A percentile compares a stretch with the other conserved stretches of the same genome.
Evolutionary conservation across 2,113 vertebrate genomes (phyloP).

Genomic region (Alces alces): DNA sequence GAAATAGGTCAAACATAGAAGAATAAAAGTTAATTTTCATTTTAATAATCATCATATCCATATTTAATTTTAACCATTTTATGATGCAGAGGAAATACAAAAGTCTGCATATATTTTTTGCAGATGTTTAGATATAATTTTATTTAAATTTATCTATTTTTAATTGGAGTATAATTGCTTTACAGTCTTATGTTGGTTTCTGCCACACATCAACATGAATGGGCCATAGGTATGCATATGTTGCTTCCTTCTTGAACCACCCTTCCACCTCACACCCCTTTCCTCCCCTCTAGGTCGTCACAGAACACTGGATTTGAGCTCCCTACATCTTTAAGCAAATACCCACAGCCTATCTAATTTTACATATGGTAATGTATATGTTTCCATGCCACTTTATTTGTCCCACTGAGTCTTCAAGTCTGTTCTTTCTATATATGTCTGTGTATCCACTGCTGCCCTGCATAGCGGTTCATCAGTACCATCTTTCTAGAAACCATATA

Average conservation of each 20-base stretch:
- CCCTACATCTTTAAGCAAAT: neutral
- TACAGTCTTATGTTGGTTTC: neutral
- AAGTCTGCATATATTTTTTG: neutral
- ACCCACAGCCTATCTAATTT: neutral
- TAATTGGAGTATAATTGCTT: neutral
- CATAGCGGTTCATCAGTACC: neutral
- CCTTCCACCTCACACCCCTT: neutral
- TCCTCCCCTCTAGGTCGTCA: neutral
- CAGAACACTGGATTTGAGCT: neutral
- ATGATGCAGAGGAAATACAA: neutral
- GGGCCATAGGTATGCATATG: no score
- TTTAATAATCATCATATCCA: neutral
- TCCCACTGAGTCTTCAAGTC: neutral
- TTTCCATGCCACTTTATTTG: neutral
- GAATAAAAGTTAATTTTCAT: neutral
- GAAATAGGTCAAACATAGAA: neutral
- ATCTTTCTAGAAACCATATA: neutral
- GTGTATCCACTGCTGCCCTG: neutral
- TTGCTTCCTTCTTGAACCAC: neutral
- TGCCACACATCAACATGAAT: neutral
- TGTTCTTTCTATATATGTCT: neutral
- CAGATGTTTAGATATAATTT: neutral
- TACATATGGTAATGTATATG: neutral
- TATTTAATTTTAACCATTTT: neutral
- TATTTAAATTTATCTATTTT: neutral